These are phyloP conservation scores for Acropternis orthonyx DNA, from an alignment of 2,797 vertebrate species.

Conservation along the genomic window DNA sequence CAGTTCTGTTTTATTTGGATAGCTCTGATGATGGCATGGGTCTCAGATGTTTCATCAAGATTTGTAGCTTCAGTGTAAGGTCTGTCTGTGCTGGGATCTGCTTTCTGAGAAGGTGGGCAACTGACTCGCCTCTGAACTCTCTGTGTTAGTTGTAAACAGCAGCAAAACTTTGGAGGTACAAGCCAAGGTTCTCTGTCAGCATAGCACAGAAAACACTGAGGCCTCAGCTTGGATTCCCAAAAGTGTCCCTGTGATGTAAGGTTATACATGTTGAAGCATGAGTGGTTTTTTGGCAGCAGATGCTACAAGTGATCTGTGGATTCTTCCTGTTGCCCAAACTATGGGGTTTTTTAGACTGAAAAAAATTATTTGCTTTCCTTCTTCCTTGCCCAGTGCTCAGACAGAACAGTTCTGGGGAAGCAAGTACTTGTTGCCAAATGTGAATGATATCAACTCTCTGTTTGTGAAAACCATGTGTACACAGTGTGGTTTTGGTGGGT, in stretches of 20 bases:
- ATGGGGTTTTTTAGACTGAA: rapidly evolving
- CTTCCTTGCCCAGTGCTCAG: not conserved
- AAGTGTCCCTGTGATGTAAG: not conserved
- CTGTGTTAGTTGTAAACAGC: not conserved
- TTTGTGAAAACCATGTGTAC: not conserved
- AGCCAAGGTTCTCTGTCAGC: not conserved
- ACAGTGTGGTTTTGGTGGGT: not conserved
- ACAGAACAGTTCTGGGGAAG: not conserved
- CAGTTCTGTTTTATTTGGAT: not conserved
- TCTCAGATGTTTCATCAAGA: not conserved
- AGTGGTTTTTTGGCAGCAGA: not conserved
- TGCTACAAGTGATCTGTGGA: not conserved
- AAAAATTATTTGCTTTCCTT: not conserved
- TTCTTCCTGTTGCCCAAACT: not conserved
- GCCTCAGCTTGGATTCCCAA: not conserved
- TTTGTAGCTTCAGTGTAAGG: not conserved
- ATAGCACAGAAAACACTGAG: not conserved
- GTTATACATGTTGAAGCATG: not conserved
- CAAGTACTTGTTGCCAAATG: not conserved
- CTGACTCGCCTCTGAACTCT: rapidly evolving
- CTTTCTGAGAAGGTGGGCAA: not conserved
- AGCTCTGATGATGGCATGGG: no score
- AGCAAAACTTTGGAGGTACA: not conserved
- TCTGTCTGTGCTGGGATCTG: not conserved
- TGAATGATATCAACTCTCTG: not conserved